Percentiles rank a stretch among this genome's conserved stretches.
These are phyloP conservation scores for Triplophysa dalaica DNA, from an alignment of 2,113 vertebrate species.

Conservation along the genomic window DNA sequence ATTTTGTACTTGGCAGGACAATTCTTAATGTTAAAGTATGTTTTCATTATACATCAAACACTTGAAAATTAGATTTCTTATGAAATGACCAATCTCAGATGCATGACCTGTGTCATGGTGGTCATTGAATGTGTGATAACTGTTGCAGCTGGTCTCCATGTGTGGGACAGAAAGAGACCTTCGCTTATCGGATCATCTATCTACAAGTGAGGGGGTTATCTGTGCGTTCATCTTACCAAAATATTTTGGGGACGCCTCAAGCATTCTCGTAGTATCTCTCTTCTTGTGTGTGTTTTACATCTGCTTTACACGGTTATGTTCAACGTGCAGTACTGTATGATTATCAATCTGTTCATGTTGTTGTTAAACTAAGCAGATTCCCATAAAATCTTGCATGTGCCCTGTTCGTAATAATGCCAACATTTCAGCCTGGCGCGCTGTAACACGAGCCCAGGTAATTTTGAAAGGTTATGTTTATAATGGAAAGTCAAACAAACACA, in stretches of 20 bases:
- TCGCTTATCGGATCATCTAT: conserved; percentile 36
- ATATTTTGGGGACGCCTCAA: conserved; percentile 6
- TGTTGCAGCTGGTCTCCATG: background rate
- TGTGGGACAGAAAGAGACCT: background rate
- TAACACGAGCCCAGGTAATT: conserved; percentile 66
- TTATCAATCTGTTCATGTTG: conserved; percentile 31
- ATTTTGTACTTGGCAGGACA: too few species aligned
- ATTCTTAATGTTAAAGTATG: too few species aligned
- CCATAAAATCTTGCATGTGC: conserved; percentile 35
- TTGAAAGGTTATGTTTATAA: conserved; percentile 70
- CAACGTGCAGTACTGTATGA: conserved; percentile 34
- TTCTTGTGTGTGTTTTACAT: background rate
- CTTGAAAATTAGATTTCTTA: too few species aligned
- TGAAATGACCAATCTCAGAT: too few species aligned
- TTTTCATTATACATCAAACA: too few species aligned
- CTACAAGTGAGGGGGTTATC: conserved; percentile 35
- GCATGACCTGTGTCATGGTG: too few species aligned
- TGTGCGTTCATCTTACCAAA: conserved; percentile 25
- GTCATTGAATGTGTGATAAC: background rate
- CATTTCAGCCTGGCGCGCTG: conserved; percentile 42
- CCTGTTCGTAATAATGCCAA: conserved; percentile 52
- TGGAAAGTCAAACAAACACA: conserved; percentile 68
- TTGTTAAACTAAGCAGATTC: conserved; percentile 52
- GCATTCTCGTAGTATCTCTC: background rate
- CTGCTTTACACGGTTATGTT: background rate